These are phyloP conservation scores for Drosophila busckii DNA, from an alignment of 1,140 invertebrate species.

Conservation along the genomic window DNA sequence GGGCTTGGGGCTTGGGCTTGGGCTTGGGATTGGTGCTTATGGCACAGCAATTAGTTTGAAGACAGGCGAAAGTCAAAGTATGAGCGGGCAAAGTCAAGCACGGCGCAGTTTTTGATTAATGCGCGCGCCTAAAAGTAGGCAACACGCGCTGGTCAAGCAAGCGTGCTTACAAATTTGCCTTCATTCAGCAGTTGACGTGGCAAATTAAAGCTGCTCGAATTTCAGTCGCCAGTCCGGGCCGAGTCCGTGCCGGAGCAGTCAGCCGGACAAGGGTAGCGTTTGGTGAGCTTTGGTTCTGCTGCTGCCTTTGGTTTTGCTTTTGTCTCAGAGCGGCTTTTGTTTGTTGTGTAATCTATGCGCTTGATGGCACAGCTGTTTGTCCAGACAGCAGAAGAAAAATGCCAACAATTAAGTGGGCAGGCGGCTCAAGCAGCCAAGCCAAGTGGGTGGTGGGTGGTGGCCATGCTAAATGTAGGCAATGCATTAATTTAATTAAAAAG, in stretches of 20 bases:
- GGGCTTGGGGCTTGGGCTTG: no score
- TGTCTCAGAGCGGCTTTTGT: constrained; percentile 71
- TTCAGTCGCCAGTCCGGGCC: no score
- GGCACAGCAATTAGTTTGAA: no score
- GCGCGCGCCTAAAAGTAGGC: constrained; percentile 32
- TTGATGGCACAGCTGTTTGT: constrained; percentile 74
- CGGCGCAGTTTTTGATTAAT: constrained; percentile 48
- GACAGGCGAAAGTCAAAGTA: constrained; percentile 18
- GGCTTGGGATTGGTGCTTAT: no score
- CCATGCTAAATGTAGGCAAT: constrained; percentile 55
- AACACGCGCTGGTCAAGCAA: constrained; percentile 15
- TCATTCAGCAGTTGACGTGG: constrained; percentile 65
- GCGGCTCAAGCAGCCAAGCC: not conserved
- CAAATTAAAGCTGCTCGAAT: constrained; percentile 68
- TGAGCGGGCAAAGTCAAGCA: constrained; percentile 12
- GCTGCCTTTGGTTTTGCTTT: constrained; percentile 27
- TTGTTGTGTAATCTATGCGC: constrained; percentile 76
- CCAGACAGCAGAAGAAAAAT: constrained; percentile 67
- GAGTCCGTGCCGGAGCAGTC: not conserved
- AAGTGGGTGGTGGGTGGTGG: not conserved
- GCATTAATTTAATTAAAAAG: constrained; percentile 77
- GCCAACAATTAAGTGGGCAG: constrained; percentile 72
- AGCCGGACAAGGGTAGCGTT: constrained; percentile 26
- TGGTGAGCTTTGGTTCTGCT: no score
- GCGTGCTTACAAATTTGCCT: constrained; percentile 60